Percentiles rank a stretch among this genome's conserved stretches.
These are phyloP conservation scores for Phrynocephalus vlangalii DNA, from an alignment of 2,797 vertebrate genomes.

Conservation along the genomic window DNA sequence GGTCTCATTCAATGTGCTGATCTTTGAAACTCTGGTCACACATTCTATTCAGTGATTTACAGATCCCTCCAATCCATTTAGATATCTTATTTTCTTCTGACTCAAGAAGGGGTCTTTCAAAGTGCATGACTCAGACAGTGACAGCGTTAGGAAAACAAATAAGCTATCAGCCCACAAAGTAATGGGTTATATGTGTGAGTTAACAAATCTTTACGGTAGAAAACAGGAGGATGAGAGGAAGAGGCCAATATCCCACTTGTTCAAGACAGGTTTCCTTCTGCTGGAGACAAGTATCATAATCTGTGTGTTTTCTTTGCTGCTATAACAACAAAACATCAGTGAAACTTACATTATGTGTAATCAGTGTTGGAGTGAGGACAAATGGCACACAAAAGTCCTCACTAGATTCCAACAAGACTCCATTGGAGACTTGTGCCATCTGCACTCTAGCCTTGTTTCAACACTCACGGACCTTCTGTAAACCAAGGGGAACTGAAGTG, in stretches of 20 bases:
- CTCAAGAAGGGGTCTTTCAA: neutral
- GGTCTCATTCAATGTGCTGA: neutral
- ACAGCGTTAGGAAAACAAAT: neutral
- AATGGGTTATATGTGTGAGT: neutral
- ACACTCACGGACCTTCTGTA: no score
- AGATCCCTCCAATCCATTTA: neutral
- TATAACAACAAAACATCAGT: neutral
- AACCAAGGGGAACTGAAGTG: no score
- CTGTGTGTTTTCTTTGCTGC: neutral
- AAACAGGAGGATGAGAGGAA: neutral
- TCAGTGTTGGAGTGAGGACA: neutral
- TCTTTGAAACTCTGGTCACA: constrained; percentile 9
- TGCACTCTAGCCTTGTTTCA: no score
- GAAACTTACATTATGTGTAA: neutral
- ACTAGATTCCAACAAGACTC: no score
- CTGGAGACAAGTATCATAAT: neutral
- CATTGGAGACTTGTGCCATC: no score
- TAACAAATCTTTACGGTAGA: neutral
- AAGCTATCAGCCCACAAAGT: neutral
- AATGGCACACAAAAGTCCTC: neutral
- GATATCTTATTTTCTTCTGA: neutral
- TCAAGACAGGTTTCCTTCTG: neutral
- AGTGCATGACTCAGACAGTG: neutral
- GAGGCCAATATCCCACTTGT: neutral
- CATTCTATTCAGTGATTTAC: neutral